Evolutionary conservation across 2,797 vertebrate species (phyloP), one percentile per base, ranked within the genome.

Genomic region (Sebastes steindachneri): DNA sequence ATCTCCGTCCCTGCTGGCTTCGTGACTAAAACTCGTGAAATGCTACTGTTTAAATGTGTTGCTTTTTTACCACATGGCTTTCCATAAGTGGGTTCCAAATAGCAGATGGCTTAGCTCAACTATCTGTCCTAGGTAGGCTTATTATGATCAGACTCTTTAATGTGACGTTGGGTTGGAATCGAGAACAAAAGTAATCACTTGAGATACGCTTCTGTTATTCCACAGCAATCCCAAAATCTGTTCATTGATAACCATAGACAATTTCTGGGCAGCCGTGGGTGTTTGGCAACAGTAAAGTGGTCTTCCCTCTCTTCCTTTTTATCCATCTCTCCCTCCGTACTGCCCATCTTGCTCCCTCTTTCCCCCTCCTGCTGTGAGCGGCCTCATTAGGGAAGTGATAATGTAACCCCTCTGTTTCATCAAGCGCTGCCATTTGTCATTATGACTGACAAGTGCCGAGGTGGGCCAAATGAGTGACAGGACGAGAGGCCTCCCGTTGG

Each of bases 321-420:
- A 73, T 86, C 84, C 83, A 75, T 85, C 63, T 77, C 75, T 89
- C 84, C 73, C 66, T 91, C 77, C 60, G 58, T 73, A 73, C 83
- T 86, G 76, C 71, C 63, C 68, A 58, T 77, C 77, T 66, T 85
- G 77, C 84, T 84, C 88, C 72, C 74, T 85, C 72, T 55, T 77
- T 83, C 69, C 82, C 88, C 86, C 92, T 88, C 89, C 92, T 79
- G 90, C 92, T 95, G 94, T 88, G 92, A 92, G 77, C 85, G 85
- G 77, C 82, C 92, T 94, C 92, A 90, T 95, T 95, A 95, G 92
- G 83, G 90, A 91, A 87, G 90, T 90, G 92, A 92, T 92, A 90
- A 94, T 92, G 93, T 94, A 93, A 93, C 88, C 82, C 79, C 75
- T 91, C 89, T 75, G 88, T 92, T 93, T 94, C 90, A 93, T 93